Evolutionary conservation across 2,113 vertebrate species (phyloP).

Genomic region (Caretta caretta): DNA sequence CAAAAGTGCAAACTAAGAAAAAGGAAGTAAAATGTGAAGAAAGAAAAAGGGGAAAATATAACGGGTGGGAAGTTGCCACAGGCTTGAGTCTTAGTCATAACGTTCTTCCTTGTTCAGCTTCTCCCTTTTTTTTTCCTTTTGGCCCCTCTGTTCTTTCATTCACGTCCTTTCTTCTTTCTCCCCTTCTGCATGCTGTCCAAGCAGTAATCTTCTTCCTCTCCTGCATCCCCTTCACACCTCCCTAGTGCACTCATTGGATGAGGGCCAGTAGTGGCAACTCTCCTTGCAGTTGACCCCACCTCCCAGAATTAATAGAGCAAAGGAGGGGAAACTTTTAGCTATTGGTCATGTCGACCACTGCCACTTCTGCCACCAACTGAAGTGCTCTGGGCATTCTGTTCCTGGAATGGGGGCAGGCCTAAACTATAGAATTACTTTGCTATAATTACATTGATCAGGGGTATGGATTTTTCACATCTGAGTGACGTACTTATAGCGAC

Average conservation of each 20-base stretch:
- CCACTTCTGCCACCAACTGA: not conserved
- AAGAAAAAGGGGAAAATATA: not conserved
- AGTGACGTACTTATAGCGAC: not conserved
- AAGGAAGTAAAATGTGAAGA: not conserved
- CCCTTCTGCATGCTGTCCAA: not conserved
- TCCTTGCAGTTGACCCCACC: not conserved
- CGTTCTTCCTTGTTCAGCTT: not conserved
- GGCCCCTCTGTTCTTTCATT: not conserved
- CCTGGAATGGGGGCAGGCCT: too few relatives aligned
- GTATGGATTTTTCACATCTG: not conserved
- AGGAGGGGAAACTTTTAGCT: not conserved
- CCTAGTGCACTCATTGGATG: not conserved
- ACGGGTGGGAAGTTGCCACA: not conserved
- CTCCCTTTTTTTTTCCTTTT: not conserved
- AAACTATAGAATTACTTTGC: too few relatives aligned
- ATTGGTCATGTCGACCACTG: not conserved
- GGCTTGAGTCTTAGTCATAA: not conserved
- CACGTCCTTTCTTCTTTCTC: not conserved
- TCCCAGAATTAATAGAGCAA: not conserved
- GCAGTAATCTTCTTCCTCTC: not conserved
- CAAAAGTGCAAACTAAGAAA: not conserved
- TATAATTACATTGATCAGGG: too few relatives aligned
- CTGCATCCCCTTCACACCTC: not conserved
- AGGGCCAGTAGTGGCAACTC: not conserved
- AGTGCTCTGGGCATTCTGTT: not conserved